phyloP scores from a whole-genome alignment of 2,113 vertebrate genomes.

The Corythoichthys haematopterus region DNA sequence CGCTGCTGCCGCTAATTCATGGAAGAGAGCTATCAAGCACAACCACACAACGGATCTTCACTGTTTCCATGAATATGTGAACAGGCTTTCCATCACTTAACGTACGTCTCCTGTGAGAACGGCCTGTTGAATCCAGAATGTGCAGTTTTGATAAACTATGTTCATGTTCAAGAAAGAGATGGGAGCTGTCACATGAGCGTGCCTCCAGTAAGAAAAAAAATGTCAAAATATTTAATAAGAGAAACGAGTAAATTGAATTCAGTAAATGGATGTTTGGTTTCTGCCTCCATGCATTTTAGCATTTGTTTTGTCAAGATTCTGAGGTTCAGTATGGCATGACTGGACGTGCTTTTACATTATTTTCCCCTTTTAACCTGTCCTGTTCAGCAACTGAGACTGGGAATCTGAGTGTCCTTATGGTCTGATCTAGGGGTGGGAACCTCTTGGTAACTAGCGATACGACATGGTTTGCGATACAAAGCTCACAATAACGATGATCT shows the following conservation, averaged over 20 bases:
- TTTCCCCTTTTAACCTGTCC: too few relatives aligned
- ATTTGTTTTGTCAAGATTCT: too few relatives aligned
- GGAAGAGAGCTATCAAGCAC: conserved; percentile 29
- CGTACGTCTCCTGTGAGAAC: conserved; percentile 13
- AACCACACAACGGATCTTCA: conserved; percentile 31
- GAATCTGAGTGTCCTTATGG: too few relatives aligned
- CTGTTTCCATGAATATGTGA: conserved; percentile 56
- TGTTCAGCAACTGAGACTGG: too few relatives aligned
- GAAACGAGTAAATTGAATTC: not conserved
- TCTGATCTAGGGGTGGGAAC: too few relatives aligned
- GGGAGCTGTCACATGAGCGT: not conserved
- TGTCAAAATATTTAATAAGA: conserved; percentile 5
- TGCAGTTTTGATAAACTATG: conserved; percentile 21
- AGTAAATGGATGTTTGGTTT: too few relatives aligned
- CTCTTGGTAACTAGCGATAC: too few relatives aligned
- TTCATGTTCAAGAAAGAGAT: conserved; percentile 15
- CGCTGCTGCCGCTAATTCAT: conserved; percentile 34
- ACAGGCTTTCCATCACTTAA: conserved; percentile 18
- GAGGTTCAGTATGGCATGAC: too few relatives aligned
- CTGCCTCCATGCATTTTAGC: too few relatives aligned
- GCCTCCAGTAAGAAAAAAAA: conserved; percentile 23
- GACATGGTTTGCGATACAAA: too few relatives aligned
- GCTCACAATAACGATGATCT: too few relatives aligned
- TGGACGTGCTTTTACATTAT: too few relatives aligned
- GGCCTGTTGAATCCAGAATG: conserved; percentile 31